Percentiles rank a stretch among this genome's conserved stretches.
These are phyloP conservation scores for Pangasianodon gigas DNA, from an alignment of 2,113 vertebrate genomes.

Conservation along the genomic window DNA sequence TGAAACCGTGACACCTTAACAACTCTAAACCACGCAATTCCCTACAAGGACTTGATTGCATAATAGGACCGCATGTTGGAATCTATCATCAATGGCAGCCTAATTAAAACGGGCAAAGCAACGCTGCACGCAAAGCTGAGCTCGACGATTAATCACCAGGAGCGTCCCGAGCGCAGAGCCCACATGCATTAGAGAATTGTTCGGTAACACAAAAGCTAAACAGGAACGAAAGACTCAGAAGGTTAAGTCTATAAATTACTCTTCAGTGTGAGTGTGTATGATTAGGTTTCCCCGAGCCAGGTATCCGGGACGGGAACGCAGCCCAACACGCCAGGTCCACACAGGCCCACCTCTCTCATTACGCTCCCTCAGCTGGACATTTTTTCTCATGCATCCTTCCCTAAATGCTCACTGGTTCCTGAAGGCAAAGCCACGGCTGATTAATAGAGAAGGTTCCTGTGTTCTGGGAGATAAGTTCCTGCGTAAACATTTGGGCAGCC, in stretches of 20 bases:
- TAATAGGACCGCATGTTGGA: conserved; percentile 30
- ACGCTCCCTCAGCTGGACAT: not conserved
- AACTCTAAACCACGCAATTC: not conserved
- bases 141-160: conserved; percentile 39
- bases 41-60: conserved; percentile 21
- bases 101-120: conserved; percentile 46
- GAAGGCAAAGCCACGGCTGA: conserved; percentile 42
- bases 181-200: conserved; percentile 32
- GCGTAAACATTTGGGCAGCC: conserved; percentile 58
- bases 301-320: not conserved
- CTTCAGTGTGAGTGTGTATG: conserved; percentile 10
- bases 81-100: conserved; percentile 46
- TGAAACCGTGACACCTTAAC: conserved; percentile 2
- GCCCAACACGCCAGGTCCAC: not conserved
- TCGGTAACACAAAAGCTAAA: conserved; percentile 35
- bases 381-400: not conserved
- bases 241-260: conserved; percentile 29
- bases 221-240: conserved; percentile 11
- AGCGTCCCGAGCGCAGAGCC: not conserved
- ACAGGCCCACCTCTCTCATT: conserved; percentile 27
- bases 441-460: conserved; percentile 52
- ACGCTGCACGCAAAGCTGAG: conserved; percentile 19
- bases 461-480: conserved; percentile 50
- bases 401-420: not conserved
- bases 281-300: not conserved